Evolutionary conservation across 2,888 invertebrate genomes (phyloP), one percentile per base, ranked within the genome.

Genomic region (Synergus umbraculus): DNA sequence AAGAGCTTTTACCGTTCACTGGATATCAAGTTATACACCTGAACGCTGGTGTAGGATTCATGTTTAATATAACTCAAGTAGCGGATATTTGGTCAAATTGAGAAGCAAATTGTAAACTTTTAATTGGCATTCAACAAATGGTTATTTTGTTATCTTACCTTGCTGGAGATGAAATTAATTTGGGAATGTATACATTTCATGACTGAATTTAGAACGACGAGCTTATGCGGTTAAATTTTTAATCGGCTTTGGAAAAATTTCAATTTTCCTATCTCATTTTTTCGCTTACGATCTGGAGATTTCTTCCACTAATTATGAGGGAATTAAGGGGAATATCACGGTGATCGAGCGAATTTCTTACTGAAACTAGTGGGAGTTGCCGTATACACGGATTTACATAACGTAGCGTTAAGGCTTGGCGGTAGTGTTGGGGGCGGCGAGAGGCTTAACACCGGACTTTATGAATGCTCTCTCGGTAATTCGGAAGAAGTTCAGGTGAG

Each of bases 401-500:
- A 63, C 41, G 78, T 49, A 41, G 63, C 37, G 79, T 29, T 69
- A 69, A 69, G 49, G 15, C 4, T 69, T 49, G 29, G 67, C 5
- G 67, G 18, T 7, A 67, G 12, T 44, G 18, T 67, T 46, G 1
- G 67, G 54, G 73, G 66, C 49, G 73, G 78, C 64, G 77, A 79
- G 84, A 85, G 84, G 86, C 86, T 88, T 88, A 88, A 87, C 86
- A 83, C 80, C 82, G 84, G 87, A 88, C 87, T 88, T 88, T 87
- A 87, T 87, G 87, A 88, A 88, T 87, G 84, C 85, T 76, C 37
- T 73, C 54, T 73, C 80, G 81, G 83, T 82, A 83, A 85, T 82
- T 82, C 81, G 81, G 84, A 81, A 79, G 81, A 85, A 88, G 87
- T 87, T 87, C 87, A 87, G 85, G 88, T 86, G 85, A 88, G 89